Evolutionary conservation across 2,113 vertebrate genomes (phyloP).

Genomic region (Gobius niger): DNA sequence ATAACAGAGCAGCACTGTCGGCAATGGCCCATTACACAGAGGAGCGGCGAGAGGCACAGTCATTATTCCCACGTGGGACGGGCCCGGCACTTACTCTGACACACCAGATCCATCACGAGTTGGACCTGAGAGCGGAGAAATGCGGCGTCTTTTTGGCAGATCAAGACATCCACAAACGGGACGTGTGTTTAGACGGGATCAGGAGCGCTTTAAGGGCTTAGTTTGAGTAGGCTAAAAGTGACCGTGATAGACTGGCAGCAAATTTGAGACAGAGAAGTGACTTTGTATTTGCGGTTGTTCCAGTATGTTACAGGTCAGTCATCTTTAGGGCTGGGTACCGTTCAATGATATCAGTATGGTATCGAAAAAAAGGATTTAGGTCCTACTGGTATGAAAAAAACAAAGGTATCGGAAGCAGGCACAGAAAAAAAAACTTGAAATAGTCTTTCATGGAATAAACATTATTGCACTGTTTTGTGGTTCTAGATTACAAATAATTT

Average conservation of each 20-base stretch:
- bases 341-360: too few species aligned
- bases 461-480: too few species aligned
- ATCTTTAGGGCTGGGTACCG: too few species aligned
- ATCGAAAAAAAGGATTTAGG: too few species aligned
- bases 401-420: too few species aligned
- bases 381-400: too few species aligned
- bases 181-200: conserved; percentile 20
- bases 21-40: conserved; percentile 73
- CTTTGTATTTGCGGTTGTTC: too few species aligned
- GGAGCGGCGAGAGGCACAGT: conserved; percentile 57
- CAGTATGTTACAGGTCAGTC: too few species aligned
- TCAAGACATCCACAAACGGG: conserved; percentile 1
- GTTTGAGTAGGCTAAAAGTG: neutral
- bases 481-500: too few species aligned
- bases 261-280: neutral
- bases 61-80: conserved; percentile 59
- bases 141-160: conserved; percentile 7
- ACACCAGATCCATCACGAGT: conserved; percentile 65
- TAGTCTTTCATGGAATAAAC: too few species aligned
- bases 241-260: neutral
- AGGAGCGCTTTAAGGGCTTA: conserved; percentile 8
- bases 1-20: conserved; percentile 72
- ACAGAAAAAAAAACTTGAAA: too few species aligned
- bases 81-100: conserved; percentile 59
- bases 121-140: conserved; percentile 32